These are phyloP conservation scores for Apeira syringaria DNA, from an alignment of 2,888 invertebrate genomes.

Conservation along the genomic window DNA sequence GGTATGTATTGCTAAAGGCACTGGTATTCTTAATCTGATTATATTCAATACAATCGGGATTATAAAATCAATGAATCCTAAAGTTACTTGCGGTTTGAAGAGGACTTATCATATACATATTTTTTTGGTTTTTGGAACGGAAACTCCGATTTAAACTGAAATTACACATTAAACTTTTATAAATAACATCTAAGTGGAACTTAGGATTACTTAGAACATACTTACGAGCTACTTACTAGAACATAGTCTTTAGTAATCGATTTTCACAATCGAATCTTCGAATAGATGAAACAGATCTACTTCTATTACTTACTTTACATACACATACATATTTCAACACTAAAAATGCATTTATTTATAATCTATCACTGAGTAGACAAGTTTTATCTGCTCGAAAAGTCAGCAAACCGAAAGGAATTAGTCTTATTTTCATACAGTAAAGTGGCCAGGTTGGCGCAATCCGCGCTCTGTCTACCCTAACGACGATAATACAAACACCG, in stretches of 20 bases:
- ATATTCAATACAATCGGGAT: slow-evolving; percentile 54
- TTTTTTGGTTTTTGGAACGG: slow-evolving; percentile 78
- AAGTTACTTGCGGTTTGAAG: slow-evolving; percentile 57
- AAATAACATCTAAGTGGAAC: slow-evolving; percentile 78
- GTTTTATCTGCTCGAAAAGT: slow-evolving; percentile 83
- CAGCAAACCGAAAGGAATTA: slow-evolving; percentile 69
- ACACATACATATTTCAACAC: slow-evolving; percentile 77
- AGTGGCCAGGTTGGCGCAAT: slow-evolving; percentile 41
- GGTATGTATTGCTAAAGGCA: slow-evolving; percentile 82
- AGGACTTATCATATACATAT: slow-evolving; percentile 52
- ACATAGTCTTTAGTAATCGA: slow-evolving; percentile 81
- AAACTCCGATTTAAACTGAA: slow-evolving; percentile 72
- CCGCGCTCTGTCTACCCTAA: slow-evolving; percentile 46
- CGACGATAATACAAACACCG: slow-evolving; percentile 50
- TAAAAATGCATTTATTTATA: slow-evolving; percentile 79
- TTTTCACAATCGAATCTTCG: slow-evolving; percentile 78
- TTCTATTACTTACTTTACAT: slow-evolving; percentile 69
- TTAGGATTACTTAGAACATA: slow-evolving; percentile 69
- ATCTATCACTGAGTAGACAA: slow-evolving; percentile 80
- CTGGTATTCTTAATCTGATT: slow-evolving; percentile 69
- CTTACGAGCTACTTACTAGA: slow-evolving; percentile 68
- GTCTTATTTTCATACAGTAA: slow-evolving; percentile 57
- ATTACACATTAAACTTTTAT: slow-evolving; percentile 68
- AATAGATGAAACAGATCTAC: slow-evolving; percentile 83
- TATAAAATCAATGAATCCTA: slow-evolving; percentile 44